Evolutionary conservation across 2,888 invertebrate genomes (phyloP).

Genomic region (Drosophila conformis): DNA sequence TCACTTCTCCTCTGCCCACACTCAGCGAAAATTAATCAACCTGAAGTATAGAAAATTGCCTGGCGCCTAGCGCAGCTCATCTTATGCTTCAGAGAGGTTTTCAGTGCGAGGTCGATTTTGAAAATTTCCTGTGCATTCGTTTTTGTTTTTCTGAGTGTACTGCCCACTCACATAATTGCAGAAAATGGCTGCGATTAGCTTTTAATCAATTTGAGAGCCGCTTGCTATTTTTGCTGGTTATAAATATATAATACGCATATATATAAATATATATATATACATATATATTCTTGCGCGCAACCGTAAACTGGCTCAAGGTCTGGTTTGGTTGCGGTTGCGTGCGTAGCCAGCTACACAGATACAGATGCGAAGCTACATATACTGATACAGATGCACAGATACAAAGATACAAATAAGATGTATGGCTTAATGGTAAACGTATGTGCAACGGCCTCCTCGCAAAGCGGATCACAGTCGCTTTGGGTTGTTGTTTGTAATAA

Average conservation of each 20-base stretch:
- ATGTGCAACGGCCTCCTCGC: slow-evolving; percentile 55
- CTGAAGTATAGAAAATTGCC: background rate
- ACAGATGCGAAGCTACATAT: slow-evolving; percentile 22
- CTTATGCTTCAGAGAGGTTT: background rate
- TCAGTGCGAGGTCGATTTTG: background rate
- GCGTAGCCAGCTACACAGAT: slow-evolving; percentile 33
- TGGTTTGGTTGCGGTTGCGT: slow-evolving; percentile 67
- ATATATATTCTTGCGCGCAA: slow-evolving; percentile 61
- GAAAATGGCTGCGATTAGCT: slow-evolving; percentile 77
- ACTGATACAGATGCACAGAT: background rate
- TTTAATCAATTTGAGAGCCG: slow-evolving; percentile 71
- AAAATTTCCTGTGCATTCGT: background rate
- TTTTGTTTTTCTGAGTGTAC: background rate
- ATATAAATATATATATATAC: background rate
- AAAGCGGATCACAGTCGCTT: slow-evolving; percentile 72
- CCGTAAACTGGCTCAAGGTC: slow-evolving; percentile 79
- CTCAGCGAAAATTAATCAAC: background rate
- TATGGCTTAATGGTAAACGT: slow-evolving; percentile 21
- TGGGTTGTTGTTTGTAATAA: slow-evolving; percentile 32
- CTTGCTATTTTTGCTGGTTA: slow-evolving; percentile 23
- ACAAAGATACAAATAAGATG: background rate
- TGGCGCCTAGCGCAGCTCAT: background rate
- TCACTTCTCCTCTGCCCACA: background rate
- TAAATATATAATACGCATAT: background rate
- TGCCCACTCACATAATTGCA: slow-evolving; percentile 50